Evolutionary conservation across 2,888 invertebrate genomes (phyloP).

Genomic region (Ellobium chinense): DNA sequence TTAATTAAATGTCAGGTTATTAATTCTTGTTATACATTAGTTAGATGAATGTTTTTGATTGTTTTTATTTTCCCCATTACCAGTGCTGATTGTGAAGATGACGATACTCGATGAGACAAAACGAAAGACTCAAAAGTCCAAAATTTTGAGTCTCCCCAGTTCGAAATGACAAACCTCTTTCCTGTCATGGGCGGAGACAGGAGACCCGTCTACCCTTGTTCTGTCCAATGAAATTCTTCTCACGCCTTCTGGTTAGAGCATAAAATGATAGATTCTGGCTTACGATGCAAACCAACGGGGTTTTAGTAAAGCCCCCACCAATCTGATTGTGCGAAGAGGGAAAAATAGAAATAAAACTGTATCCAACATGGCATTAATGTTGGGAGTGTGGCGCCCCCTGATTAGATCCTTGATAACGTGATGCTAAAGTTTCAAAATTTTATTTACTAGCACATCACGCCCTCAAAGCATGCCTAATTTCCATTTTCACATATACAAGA

Average conservation of each 20-base stretch:
- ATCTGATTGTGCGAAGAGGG: background rate
- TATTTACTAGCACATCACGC: background rate
- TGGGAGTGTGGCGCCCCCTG: background rate
- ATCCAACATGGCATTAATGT: conserved; percentile 1
- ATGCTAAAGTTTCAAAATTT: background rate
- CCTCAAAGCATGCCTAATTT: no score
- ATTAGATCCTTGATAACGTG: background rate
- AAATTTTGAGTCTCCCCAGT: no score
- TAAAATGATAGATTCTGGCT: background rate
- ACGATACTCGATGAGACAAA: no score
- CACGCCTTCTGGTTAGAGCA: background rate
- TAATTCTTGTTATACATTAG: no score
- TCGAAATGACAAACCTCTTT: background rate
- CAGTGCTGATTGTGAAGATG: no score
- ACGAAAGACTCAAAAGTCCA: no score
- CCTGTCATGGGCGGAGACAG: background rate
- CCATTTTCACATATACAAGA: no score
- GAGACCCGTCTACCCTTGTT: background rate
- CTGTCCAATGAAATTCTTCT: background rate
- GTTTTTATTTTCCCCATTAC: no score
- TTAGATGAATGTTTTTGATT: no score
- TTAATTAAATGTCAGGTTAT: no score
- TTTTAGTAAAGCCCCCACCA: background rate
- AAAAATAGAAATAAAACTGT: background rate
- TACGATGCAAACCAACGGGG: background rate